Conservation (phyloP, 2,888 invertebrate species). For the Platerodrilus igneus region DNA sequence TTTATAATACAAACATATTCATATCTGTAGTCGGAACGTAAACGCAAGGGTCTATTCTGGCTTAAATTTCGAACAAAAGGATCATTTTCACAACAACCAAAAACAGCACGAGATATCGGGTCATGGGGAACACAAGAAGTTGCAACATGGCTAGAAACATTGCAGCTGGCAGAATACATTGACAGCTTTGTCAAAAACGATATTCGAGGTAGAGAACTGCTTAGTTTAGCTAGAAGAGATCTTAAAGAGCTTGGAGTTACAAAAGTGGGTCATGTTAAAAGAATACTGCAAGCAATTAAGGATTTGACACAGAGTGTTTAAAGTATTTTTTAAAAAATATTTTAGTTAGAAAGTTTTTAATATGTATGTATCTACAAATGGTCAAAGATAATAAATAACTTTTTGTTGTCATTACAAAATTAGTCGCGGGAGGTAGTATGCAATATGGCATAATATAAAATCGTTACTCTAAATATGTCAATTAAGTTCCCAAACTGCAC, state of each 20-base stretch:
- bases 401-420: too few species aligned
- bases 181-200: slow-evolving; percentile 90
- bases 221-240: slow-evolving; percentile 80
- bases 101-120: slow-evolving; percentile 51
- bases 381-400: too few species aligned
- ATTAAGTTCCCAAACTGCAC: too few species aligned
- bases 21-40: slow-evolving; percentile 46
- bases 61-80: slow-evolving; percentile 56
- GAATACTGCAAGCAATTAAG: slow-evolving; percentile 88
- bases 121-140: slow-evolving; percentile 89
- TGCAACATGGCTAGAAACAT: slow-evolving; percentile 80
- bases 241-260: slow-evolving; percentile 87
- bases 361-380: too few species aligned
- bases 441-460: too few species aligned
- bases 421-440: too few species aligned
- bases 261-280: slow-evolving; percentile 94
- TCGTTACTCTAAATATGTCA: too few species aligned
- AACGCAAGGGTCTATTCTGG: slow-evolving; percentile 64
- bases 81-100: slow-evolving; percentile 48
- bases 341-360: too few species aligned
- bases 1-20: neutral
- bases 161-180: slow-evolving; percentile 85
- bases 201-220: slow-evolving; percentile 83
- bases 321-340: slow-evolving; percentile 13
- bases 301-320: slow-evolving; percentile 57